Evolutionary conservation across 2,113 vertebrate species (phyloP).

Genomic region (Origma solitaria): DNA sequence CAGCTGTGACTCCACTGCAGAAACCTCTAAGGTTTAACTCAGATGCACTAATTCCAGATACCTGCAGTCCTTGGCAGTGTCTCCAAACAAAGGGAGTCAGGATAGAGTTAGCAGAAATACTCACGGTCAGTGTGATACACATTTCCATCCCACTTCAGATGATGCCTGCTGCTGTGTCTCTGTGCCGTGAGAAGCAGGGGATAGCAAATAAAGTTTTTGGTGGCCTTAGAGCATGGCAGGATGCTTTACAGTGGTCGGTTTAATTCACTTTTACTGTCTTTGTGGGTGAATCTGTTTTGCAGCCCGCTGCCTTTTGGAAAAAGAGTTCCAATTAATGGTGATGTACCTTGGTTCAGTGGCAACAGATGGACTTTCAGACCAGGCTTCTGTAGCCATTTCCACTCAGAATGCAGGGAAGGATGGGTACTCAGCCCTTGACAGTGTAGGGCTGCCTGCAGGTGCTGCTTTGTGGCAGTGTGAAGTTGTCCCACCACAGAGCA

Average conservation of each 20-base stretch:
- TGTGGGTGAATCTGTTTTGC: not conserved
- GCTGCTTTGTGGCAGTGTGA: not conserved
- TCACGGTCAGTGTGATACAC: not conserved
- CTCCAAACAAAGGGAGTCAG: not conserved
- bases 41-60: not conserved
- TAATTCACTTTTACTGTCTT: not conserved
- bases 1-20: not conserved
- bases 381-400: not conserved
- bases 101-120: not conserved
- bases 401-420: not conserved
- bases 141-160: not conserved
- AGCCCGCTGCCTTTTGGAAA: not conserved
- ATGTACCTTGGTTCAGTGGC: not conserved
- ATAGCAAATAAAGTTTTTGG: not conserved
- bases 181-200: not conserved
- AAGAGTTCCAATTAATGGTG: not conserved
- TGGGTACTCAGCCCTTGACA: accelerated
- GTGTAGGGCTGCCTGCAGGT: not conserved
- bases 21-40: not conserved
- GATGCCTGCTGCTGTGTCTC: not conserved
- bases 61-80: not conserved
- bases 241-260: not conserved
- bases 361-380: not conserved
- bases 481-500: not conserved
- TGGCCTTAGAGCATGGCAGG: not conserved